phyloP scores from a whole-genome alignment of 2,113 vertebrate species.

The Galeopterus variegatus region DNA sequence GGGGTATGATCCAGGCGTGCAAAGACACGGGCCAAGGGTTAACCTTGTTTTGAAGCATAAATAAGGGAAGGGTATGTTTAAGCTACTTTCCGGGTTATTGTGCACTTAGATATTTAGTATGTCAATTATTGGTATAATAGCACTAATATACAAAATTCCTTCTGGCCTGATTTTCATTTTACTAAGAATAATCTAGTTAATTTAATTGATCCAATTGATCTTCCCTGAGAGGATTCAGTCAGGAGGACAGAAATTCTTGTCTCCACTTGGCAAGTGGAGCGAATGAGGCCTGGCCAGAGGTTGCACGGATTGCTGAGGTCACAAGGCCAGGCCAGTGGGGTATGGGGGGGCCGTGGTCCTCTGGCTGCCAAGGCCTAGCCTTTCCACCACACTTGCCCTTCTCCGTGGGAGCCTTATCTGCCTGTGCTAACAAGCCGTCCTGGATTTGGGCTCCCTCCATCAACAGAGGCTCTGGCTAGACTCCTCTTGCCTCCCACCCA shows the following conservation, averaged over 20 bases:
- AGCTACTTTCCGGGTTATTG: not conserved
- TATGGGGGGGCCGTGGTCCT: not conserved
- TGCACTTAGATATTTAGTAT: not conserved
- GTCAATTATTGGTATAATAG: not conserved
- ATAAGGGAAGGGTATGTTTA: not conserved
- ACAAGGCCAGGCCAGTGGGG: not conserved
- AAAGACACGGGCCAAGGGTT: not conserved
- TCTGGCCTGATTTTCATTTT: slow-evolving; percentile 46
- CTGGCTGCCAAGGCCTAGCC: not conserved
- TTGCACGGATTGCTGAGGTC: not conserved
- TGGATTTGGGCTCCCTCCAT: not conserved
- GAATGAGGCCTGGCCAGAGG: not conserved
- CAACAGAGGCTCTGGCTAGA: not conserved
- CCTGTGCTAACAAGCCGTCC: not conserved
- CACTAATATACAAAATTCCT: not conserved
- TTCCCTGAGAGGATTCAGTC: not conserved
- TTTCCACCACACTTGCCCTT: not conserved
- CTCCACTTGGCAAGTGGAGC: not conserved
- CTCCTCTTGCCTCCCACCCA: not conserved
- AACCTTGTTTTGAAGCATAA: not conserved
- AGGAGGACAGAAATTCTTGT: slow-evolving; percentile 39
- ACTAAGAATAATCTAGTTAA: slow-evolving; percentile 12
- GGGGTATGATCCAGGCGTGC: not conserved
- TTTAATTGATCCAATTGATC: not conserved
- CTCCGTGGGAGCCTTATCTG: not conserved